These are phyloP conservation scores for Hyphantria cunea DNA, from an alignment of 1,140 invertebrate species.

Conservation along the genomic window DNA sequence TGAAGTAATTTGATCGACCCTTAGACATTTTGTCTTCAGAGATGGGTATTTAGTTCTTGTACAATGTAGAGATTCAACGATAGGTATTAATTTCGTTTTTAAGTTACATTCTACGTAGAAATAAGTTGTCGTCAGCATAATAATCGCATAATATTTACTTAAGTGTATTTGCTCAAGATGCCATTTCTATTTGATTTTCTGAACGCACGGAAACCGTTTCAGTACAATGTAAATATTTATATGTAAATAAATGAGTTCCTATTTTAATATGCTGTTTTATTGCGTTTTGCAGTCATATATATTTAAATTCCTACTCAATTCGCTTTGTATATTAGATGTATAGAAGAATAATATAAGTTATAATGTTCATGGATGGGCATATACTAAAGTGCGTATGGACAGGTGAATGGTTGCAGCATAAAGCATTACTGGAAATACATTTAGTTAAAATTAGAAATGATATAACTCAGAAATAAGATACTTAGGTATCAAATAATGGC, in stretches of 20 bases:
- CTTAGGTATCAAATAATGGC: too few relatives aligned
- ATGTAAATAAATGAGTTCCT: conserved; percentile 80
- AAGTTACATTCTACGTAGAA: conserved; percentile 11
- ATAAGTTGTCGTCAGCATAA: conserved; percentile 13
- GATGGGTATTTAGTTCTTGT: too few relatives aligned
- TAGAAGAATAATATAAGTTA: too few relatives aligned
- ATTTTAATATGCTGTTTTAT: conserved; percentile 65
- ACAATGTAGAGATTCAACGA: conserved; percentile 5
- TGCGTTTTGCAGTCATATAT: conserved; percentile 8
- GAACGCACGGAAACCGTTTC: conserved; percentile 35
- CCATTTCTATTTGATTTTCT: conserved; percentile 61
- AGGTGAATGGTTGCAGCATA: too few relatives aligned
- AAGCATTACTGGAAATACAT: too few relatives aligned
- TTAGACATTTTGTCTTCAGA: conserved; percentile 10
- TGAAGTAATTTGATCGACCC: conserved; percentile 15
- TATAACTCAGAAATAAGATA: too few relatives aligned
- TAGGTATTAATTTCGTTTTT: conserved; percentile 3
- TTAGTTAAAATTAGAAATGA: too few relatives aligned
- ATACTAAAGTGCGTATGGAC: too few relatives aligned
- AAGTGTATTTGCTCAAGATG: conserved; percentile 73
- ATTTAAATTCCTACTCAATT: neutral
- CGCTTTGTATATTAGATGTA: too few relatives aligned
- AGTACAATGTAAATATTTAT: conserved; percentile 65
- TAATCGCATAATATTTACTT: conserved; percentile 51
- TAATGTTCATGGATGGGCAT: too few relatives aligned